Percentiles rank a stretch among this genome's conserved stretches.
Evolutionary conservation across 2,797 vertebrate species (phyloP).

Genomic region (Hoplostethus mediterraneus): DNA sequence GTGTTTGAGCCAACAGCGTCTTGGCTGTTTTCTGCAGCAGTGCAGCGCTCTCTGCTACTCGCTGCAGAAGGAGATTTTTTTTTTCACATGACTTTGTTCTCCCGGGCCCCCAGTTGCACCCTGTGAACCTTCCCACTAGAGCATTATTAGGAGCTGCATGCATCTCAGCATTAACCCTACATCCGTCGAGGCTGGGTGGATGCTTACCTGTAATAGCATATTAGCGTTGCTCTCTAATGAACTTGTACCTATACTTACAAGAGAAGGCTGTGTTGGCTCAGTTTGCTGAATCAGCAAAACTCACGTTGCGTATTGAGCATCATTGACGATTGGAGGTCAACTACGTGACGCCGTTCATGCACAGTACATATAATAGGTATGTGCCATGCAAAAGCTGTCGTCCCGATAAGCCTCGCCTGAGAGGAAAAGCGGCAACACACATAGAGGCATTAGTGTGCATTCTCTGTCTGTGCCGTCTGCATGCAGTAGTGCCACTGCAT

Average conservation of each 20-base stretch:
- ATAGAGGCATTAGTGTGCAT: constrained; percentile 1
- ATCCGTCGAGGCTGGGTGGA: constrained; percentile 11
- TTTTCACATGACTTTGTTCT: constrained; percentile 57
- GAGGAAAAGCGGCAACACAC: constrained; percentile 1
- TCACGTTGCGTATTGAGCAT: constrained; percentile 10
- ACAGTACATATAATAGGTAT: constrained; percentile 22
- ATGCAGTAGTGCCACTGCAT: constrained; percentile 68
- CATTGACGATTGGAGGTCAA: constrained; percentile 37
- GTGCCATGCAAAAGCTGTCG: constrained; percentile 35
- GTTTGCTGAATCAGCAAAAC: constrained; percentile 61
- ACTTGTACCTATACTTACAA: constrained; percentile 19
- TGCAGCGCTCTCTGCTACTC: constrained; percentile 72
- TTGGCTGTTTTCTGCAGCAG: constrained; percentile 76
- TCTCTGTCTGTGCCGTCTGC: constrained; percentile 59
- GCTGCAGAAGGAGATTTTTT: constrained; percentile 64
- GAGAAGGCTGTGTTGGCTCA: constrained; percentile 25
- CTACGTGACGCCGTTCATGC: constrained; percentile 17
- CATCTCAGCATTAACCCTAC: constrained; percentile 36
- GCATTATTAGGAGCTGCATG: constrained; percentile 25
- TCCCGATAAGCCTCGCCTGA: constrained; percentile 31
- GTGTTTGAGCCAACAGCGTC: constrained; percentile 57
- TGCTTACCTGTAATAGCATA: constrained; percentile 19
- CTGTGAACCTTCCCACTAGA: constrained; percentile 32
- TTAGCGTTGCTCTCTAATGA: constrained; percentile 34
- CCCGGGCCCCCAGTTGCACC: constrained; percentile 53